Percentiles rank a stretch among this genome's conserved stretches.
These are phyloP conservation scores for Platalea minor DNA, from an alignment of 2,797 vertebrate species.

Conservation along the genomic window DNA sequence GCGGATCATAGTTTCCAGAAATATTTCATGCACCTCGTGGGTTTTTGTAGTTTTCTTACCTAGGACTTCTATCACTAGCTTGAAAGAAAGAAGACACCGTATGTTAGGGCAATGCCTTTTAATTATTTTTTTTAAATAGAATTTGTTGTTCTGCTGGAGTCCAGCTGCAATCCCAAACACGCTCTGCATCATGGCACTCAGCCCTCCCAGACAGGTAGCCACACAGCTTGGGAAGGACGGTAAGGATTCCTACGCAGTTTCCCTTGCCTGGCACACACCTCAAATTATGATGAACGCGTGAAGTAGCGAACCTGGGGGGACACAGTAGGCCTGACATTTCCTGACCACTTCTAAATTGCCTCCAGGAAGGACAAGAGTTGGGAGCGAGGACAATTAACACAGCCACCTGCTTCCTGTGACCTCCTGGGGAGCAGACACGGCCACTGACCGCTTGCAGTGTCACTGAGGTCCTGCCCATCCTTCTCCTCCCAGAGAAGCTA, in stretches of 20 bases:
- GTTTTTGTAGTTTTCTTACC: neutral
- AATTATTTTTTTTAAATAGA: neutral
- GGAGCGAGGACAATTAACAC: constrained; percentile 38
- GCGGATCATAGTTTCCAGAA: neutral
- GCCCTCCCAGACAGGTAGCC: neutral
- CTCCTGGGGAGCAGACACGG: neutral
- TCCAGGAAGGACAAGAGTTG: constrained; percentile 54
- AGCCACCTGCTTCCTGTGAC: constrained; percentile 63
- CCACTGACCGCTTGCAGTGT: neutral
- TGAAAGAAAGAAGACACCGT: neutral
- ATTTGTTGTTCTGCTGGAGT: neutral
- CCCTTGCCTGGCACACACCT: neutral
- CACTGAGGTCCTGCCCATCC: constrained; percentile 14
- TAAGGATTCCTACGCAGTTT: neutral
- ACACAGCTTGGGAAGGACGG: neutral
- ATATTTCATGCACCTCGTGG: neutral
- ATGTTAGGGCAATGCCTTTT: neutral
- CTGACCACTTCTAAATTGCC: constrained; percentile 19
- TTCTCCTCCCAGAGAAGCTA: constrained; percentile 22
- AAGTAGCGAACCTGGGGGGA: neutral
- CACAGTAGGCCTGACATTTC: constrained; percentile 4
- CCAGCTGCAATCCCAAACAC: neutral
- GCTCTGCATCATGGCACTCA: neutral
- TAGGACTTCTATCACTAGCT: neutral
- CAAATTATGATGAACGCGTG: neutral